phyloP scores from a whole-genome alignment of 2,888 invertebrate species.

The Volucella inanis region DNA sequence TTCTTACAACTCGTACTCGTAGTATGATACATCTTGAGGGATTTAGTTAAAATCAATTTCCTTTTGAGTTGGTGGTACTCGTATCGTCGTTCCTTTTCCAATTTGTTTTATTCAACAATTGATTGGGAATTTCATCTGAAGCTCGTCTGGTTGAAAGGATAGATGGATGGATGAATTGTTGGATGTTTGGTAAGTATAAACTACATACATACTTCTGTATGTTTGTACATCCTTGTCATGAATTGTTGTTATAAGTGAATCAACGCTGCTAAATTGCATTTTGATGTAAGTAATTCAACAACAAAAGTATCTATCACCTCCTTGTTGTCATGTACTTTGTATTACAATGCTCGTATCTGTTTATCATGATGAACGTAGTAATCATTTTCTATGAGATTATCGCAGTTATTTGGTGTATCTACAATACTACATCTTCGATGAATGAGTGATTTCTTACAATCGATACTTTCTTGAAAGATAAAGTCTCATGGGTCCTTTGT shows the following conservation, averaged over 20 bases:
- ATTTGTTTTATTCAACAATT: slow-evolving; percentile 17
- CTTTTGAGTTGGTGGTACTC: background rate
- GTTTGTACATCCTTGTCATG: background rate
- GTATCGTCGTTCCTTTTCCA: background rate
- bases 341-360: too few species aligned
- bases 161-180: too few species aligned
- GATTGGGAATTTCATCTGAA: background rate
- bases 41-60: slow-evolving; percentile 28
- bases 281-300: slow-evolving; percentile 27
- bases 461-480: background rate
- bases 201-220: too few species aligned
- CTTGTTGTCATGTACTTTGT: too few species aligned
- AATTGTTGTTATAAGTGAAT: slow-evolving; percentile 12
- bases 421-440: slow-evolving; percentile 13
- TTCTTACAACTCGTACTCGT: too few species aligned
- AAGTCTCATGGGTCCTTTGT: background rate
- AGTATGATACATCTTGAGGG: background rate
- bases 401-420: slow-evolving; percentile 16
- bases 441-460: slow-evolving; percentile 16
- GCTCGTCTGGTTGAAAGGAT: background rate
- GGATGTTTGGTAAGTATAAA: too few species aligned
- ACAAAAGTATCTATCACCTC: background rate
- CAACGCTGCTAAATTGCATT: slow-evolving; percentile 30
- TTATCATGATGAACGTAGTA: background rate
- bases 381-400: slow-evolving; percentile 38